Conservation (phyloP, 2,888 invertebrate species). For the Parnassius glacialis region DNA sequence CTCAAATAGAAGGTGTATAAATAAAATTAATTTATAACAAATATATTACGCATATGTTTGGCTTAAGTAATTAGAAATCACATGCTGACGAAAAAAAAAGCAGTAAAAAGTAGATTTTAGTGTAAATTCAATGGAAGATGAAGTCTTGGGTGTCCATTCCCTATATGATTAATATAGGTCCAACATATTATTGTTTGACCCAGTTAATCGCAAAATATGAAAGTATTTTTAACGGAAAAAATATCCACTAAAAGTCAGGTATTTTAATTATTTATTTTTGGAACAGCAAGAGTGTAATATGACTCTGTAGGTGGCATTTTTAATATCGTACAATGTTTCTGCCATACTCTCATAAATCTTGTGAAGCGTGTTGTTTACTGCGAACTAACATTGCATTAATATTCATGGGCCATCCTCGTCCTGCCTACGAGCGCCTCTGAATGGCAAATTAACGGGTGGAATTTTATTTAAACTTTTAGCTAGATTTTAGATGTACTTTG, state of each 20-base stretch:
- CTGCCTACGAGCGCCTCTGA: slow-evolving; percentile 20
- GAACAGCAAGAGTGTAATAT: slow-evolving; percentile 4
- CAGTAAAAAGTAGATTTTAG: too few relatives aligned
- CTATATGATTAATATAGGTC: too few relatives aligned
- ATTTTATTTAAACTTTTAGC: slow-evolving; percentile 5
- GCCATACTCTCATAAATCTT: slow-evolving; percentile 22
- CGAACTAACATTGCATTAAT: slow-evolving; percentile 20
- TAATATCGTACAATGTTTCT: slow-evolving; percentile 13
- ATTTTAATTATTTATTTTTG: slow-evolving; percentile 16
- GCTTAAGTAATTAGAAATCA: too few relatives aligned
- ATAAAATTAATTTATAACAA: too few relatives aligned
- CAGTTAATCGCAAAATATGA: not conserved
- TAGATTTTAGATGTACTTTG: too few relatives aligned
- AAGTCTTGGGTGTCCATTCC: too few relatives aligned
- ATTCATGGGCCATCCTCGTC: slow-evolving; percentile 23
- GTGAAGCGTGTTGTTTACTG: slow-evolving; percentile 19
- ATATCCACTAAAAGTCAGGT: slow-evolving; percentile 1
- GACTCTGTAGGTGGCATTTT: slow-evolving; percentile 17
- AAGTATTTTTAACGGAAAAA: not conserved
- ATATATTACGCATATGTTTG: too few relatives aligned
- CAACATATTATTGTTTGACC: too few relatives aligned
- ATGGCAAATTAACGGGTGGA: slow-evolving; percentile 21
- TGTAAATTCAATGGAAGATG: too few relatives aligned
- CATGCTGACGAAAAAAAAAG: too few relatives aligned
- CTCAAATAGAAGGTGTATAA: too few relatives aligned